Evolutionary conservation across 2,113 vertebrate species (phyloP), one percentile per base, ranked within the genome.

Genomic region (Ornithorhynchus anatinus): DNA sequence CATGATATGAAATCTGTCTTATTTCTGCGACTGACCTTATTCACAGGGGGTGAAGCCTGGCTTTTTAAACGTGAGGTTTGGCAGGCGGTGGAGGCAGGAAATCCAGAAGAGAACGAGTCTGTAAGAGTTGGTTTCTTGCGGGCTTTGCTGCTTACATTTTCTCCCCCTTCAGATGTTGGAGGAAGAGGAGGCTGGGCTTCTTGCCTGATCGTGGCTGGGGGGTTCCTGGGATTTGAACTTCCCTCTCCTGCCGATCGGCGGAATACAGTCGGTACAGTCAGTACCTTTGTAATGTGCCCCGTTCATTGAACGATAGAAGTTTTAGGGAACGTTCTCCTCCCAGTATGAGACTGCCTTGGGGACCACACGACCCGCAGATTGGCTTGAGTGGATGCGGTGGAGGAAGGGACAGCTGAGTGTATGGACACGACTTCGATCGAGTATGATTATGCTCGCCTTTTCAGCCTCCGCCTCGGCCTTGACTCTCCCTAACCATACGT

Each of bases 61-160:
- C 75, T 85, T 79, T 72, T 79, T 66, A 79, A 31, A 83, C 79
- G 84, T 84, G 80, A 81, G 75, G 80, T 81, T 87, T 87, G 85
- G 85, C 83, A 87, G 73, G 69, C 69, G 1, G 56, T 42, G 31
- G 39, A 67, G 80, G 60, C 85, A 85, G 85, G 85, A 85, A 87
- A 84, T 87, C 85, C 85, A 85, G 75, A 79, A 59, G 67, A 79
- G 85, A 84, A 77, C 53, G 69, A 81, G 80, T 77, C 51, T 39
- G 62, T 72, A 72, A 54, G 52, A 59, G 27, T 45, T 9, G 72
- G 50, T 75, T 85, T 75, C 52, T 69, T 84, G 77, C 72, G 77
- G 56, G 42, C 59, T 44, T 58, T 19, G 69, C 67, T 72, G 65
- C 83, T 81, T 84, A 50, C 47, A 50, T 29, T 50, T 16, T 27